These are phyloP conservation scores for Erpetoichthys calabaricus DNA, from an alignment of 2,797 vertebrate genomes.

Conservation along the genomic window DNA sequence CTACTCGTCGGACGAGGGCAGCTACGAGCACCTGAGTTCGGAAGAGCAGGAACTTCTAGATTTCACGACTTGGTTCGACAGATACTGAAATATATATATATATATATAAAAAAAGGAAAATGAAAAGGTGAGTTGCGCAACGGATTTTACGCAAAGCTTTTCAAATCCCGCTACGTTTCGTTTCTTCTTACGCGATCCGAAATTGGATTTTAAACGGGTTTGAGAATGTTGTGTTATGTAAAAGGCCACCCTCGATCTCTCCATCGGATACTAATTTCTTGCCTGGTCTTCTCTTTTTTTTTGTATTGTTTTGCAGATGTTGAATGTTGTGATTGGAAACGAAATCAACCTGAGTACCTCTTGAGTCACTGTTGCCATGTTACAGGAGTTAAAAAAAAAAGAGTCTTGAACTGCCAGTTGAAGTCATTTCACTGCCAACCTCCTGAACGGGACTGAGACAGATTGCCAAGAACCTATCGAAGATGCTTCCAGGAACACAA, in stretches of 20 bases:
- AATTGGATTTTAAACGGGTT: too few relatives aligned
- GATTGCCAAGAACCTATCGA: constrained; percentile 12
- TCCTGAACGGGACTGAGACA: constrained; percentile 6
- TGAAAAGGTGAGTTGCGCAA: background rate
- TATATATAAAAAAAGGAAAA: too few relatives aligned
- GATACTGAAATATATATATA: constrained; percentile 67
- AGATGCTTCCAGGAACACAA: constrained; percentile 10
- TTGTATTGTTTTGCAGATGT: constrained; percentile 31
- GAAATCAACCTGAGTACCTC: constrained; percentile 19
- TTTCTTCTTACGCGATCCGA: constrained; percentile 15
- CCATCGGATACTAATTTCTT: constrained; percentile 25
- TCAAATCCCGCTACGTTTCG: constrained; percentile 23
- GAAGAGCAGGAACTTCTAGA: constrained; percentile 77
- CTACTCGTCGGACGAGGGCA: constrained; percentile 75
- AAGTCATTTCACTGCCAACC: background rate
- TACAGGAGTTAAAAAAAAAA: constrained; percentile 8
- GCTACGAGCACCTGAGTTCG: constrained; percentile 76
- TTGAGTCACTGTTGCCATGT: constrained; percentile 22
- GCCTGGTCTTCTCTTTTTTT: constrained; percentile 19
- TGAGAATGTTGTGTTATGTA: too few relatives aligned
- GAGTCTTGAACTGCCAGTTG: too few relatives aligned
- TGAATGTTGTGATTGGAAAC: constrained; percentile 25
- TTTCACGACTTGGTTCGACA: constrained; percentile 83
- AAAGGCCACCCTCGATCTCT: background rate
- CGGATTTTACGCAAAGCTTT: constrained; percentile 10